Evolutionary conservation across 2,888 invertebrate species (phyloP).

Genomic region (Ethmia dodecea): DNA sequence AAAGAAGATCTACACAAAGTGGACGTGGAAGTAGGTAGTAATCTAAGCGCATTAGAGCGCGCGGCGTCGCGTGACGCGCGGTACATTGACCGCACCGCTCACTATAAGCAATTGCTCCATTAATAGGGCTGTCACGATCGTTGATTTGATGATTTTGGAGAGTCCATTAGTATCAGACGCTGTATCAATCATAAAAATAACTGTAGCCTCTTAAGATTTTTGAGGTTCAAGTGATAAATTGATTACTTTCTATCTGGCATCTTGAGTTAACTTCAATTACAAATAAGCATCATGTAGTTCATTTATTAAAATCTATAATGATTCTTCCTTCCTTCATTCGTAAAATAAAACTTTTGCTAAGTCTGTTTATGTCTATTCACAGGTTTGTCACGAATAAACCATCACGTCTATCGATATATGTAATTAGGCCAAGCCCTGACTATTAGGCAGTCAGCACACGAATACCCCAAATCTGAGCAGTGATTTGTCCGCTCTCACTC

Average conservation of each 20-base stretch:
- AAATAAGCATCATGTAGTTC: no score
- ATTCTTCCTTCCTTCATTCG: no score
- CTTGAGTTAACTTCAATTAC: no score
- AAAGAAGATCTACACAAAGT: conserved; percentile 31
- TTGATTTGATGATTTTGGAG: conserved; percentile 9
- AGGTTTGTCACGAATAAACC: no score
- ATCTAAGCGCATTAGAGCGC: conserved; percentile 70
- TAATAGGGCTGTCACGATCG: conserved; percentile 50
- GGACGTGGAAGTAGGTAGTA: conserved; percentile 57
- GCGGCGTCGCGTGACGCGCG: conserved; percentile 65
- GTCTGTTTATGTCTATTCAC: no score
- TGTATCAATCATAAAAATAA: neutral
- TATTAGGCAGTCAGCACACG: neutral
- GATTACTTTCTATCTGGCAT: no score
- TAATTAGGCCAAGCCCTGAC: conserved; percentile 18
- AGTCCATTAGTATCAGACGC: conserved; percentile 3
- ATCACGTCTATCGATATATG: no score
- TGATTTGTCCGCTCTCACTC: conserved; percentile 52
- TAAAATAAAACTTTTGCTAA: no score
- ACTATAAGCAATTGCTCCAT: conserved; percentile 60
- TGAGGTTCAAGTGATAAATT: no score
- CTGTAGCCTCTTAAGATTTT: no score
- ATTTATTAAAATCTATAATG: no score
- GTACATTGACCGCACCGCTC: conserved; percentile 67
- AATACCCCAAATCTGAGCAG: conserved; percentile 48